Conservation (phyloP, 2,113 vertebrate genomes). For the Paracanthobrama guichenoti region DNA sequence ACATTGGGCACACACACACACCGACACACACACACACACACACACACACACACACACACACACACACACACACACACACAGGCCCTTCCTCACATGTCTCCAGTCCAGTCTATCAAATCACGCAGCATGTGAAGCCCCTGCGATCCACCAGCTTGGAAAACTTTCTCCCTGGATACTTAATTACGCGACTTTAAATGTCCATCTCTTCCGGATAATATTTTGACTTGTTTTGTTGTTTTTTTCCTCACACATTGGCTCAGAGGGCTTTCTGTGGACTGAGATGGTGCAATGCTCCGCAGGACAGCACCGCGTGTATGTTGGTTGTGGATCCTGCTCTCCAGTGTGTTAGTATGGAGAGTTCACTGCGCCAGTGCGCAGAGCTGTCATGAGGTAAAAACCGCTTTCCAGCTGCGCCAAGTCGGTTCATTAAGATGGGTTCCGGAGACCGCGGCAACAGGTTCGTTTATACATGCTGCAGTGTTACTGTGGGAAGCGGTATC, state of each 20-base stretch:
- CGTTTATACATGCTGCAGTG: constrained; percentile 61
- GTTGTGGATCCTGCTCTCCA: constrained; percentile 59
- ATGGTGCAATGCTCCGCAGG: constrained; percentile 77
- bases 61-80: background rate
- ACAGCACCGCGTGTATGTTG: constrained; percentile 63
- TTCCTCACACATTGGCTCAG: background rate
- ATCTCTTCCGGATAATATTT: constrained; percentile 22
- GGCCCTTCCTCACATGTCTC: constrained; percentile 13
- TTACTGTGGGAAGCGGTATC: background rate
- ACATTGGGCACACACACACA: background rate
- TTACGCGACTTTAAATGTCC: constrained; percentile 12
- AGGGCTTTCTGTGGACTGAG: constrained; percentile 62
- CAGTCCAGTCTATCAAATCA: constrained; percentile 10
- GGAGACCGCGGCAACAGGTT: constrained; percentile 82
- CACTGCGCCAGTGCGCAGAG: constrained; percentile 73
- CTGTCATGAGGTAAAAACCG: constrained; percentile 88
- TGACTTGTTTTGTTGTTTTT: background rate
- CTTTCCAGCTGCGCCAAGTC: constrained; percentile 87
- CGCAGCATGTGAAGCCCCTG: constrained; percentile 32
- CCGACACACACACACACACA: background rate
- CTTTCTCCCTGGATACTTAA: constrained; percentile 10
- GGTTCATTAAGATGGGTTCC: constrained; percentile 86
- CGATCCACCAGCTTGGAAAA: background rate
- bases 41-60: background rate
- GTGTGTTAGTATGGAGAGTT: constrained; percentile 51